Percentiles rank a stretch among this genome's conserved stretches.
phyloP scores from a whole-genome alignment of 2,113 vertebrate species.

The Hyperopisus bebe region DNA sequence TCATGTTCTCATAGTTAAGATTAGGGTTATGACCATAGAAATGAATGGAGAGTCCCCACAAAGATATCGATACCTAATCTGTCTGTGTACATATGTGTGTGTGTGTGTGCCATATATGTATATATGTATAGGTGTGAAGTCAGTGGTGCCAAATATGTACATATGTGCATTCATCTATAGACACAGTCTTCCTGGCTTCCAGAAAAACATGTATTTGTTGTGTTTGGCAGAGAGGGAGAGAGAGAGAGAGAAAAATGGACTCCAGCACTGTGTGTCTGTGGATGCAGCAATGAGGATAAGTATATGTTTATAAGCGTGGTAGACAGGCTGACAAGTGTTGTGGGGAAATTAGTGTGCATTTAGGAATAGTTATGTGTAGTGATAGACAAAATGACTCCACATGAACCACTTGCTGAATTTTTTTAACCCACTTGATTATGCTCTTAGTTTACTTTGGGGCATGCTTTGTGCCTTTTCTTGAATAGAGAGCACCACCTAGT shows the following conservation, averaged over 20 bases:
- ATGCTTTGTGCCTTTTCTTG: background rate
- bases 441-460: background rate
- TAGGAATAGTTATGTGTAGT: background rate
- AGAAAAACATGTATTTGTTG: background rate
- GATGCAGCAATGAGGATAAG: background rate
- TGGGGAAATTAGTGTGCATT: background rate
- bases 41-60: background rate
- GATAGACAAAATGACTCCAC: background rate
- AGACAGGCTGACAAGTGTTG: background rate
- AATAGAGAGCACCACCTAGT: background rate
- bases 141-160: background rate
- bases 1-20: background rate
- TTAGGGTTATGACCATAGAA: background rate
- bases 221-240: background rate
- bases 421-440: background rate
- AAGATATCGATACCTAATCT: background rate
- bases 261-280: background rate
- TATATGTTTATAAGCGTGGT: background rate
- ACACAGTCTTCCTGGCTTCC: background rate
- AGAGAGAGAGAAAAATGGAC: background rate
- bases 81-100: background rate
- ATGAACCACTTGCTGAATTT: background rate
- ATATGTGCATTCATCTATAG: background rate
- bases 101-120: background rate
- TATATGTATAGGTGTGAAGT: background rate